Percentiles rank a stretch among this genome's conserved stretches.
phyloP scores from a whole-genome alignment of 2,113 vertebrate genomes.

The Triplophysa rosa region DNA sequence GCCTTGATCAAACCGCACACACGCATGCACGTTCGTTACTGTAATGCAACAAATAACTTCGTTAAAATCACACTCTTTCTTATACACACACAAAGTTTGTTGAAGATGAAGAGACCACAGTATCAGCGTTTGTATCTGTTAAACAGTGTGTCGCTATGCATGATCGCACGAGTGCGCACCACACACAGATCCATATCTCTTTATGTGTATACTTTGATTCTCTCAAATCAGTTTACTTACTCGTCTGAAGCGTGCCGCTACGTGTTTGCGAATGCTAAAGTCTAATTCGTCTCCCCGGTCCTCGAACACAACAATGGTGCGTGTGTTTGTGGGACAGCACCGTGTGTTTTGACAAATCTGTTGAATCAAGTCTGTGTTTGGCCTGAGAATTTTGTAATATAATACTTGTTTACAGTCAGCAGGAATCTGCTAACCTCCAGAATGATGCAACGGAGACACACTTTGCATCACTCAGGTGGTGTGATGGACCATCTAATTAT shows the following conservation, averaged over 20 bases:
- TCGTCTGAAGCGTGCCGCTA: slow-evolving; percentile 70
- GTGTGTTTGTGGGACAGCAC: slow-evolving; percentile 48
- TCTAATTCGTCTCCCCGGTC: slow-evolving; percentile 74
- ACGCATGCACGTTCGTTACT: too few relatives aligned
- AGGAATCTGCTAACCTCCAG: slow-evolving; percentile 28
- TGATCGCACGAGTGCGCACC: slow-evolving; percentile 64
- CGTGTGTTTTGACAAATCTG: slow-evolving; percentile 41
- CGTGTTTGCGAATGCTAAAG: slow-evolving; percentile 73
- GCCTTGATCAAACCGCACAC: too few relatives aligned
- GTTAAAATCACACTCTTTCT: slow-evolving; percentile 47
- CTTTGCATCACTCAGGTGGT: slow-evolving; percentile 65
- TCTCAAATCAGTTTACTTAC: slow-evolving; percentile 34
- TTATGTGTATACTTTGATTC: neutral
- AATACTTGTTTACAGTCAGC: slow-evolving; percentile 37
- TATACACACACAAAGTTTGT: slow-evolving; percentile 61
- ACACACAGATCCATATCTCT: slow-evolving; percentile 55
- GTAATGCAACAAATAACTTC: too few relatives aligned
- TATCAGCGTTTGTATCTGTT: slow-evolving; percentile 51
- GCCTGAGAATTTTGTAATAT: slow-evolving; percentile 35
- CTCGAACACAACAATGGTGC: slow-evolving; percentile 55
- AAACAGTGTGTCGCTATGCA: slow-evolving; percentile 68
- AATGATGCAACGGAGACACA: slow-evolving; percentile 61
- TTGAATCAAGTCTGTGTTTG: slow-evolving; percentile 21
- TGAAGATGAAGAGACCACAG: too few relatives aligned
- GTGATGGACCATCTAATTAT: slow-evolving; percentile 69